Conservation (phyloP, 2,888 invertebrate genomes). For the Drosophila ustulata region DNA sequence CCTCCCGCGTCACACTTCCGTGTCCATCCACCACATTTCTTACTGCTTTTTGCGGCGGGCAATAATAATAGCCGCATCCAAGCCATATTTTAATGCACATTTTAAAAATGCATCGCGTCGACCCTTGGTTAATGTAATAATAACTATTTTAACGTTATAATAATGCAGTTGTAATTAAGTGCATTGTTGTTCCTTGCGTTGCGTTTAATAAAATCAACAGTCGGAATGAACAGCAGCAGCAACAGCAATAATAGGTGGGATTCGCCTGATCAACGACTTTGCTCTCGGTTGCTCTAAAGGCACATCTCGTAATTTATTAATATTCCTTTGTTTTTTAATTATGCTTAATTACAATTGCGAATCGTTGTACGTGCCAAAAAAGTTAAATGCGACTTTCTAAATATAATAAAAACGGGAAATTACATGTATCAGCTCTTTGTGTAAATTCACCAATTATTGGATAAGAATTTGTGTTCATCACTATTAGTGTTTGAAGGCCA, state of each 20-base stretch:
- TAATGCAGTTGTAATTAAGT: constrained; percentile 76
- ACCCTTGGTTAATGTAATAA: constrained; percentile 65
- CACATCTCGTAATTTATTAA: constrained; percentile 46
- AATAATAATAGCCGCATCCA: constrained; percentile 49
- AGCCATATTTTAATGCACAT: constrained; percentile 69
- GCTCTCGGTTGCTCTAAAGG: constrained; percentile 27
- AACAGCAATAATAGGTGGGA: constrained; percentile 51
- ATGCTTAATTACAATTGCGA: constrained; percentile 43
- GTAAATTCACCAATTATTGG: too few species aligned
- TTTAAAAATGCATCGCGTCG: constrained; percentile 61
- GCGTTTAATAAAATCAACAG: constrained; percentile 68
- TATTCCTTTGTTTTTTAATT: constrained; percentile 47
- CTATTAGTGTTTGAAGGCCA: too few species aligned
- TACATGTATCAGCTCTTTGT: too few species aligned
- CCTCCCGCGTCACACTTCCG: not conserved
- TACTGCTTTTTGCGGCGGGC: constrained; percentile 20
- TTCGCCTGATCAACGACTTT: constrained; percentile 29
- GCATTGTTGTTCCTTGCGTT: constrained; percentile 36
- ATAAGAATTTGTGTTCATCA: too few species aligned
- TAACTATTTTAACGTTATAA: constrained; percentile 69
- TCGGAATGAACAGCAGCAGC: constrained; percentile 18
- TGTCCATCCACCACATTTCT: not conserved
- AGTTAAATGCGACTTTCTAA: not conserved
- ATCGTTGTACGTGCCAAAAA: not conserved
- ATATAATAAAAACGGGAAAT: not conserved